Base-by-base conservation (phyloP, 2,888 invertebrate species). In the Iselma pallidipennis region DNA sequence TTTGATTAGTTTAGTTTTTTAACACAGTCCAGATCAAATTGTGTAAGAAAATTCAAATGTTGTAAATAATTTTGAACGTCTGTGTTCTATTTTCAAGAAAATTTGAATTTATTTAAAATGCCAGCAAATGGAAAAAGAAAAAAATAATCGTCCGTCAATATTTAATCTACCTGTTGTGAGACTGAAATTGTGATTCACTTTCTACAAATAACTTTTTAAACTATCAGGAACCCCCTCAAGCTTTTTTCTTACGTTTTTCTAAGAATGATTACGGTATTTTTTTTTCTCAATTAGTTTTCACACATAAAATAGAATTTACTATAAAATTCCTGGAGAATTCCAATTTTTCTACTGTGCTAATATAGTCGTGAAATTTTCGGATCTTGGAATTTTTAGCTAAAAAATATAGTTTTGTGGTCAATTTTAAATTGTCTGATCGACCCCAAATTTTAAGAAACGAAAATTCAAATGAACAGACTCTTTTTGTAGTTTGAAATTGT, bases 191-290 rank as follows among this genome's bases (percentile, higher is more conserved):
- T 45, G 45, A 45, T 45, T 45, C 45, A 45, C 45, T 45, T 45
- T 45, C 45, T 45, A 45, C 45, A 45, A 45, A 45, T 45, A 45
- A 45, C 21, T 21, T 21, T 23, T 21, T 1, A 21, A 45, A 45
- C 23, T 21, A 45, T 23, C 45, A 45, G 23, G 45, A 23, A 23
- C 21, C 45, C 45, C 45, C 45, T 45, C 45, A 9, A 45, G 45
- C 45, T 45, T 45, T 45, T 45, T 45, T 4, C n/a, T n/a, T n/a
- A n/a, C n/a, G 23, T 45, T 45, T 45, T 45, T 45, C 45, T 45
- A 4, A 12, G 45, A 45, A 45, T n/a, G 12, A 45, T 45, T 45
- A 45, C 45, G 23, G 23, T 9, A 45, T 10, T 45, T 21, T 45
- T 45, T 25, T 25, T 25, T 25, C 5, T 25, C 5, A 45, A 45